Conservation (phyloP, 92 coral and sea anemone genomes). For the Actinostola sp. region DNA sequence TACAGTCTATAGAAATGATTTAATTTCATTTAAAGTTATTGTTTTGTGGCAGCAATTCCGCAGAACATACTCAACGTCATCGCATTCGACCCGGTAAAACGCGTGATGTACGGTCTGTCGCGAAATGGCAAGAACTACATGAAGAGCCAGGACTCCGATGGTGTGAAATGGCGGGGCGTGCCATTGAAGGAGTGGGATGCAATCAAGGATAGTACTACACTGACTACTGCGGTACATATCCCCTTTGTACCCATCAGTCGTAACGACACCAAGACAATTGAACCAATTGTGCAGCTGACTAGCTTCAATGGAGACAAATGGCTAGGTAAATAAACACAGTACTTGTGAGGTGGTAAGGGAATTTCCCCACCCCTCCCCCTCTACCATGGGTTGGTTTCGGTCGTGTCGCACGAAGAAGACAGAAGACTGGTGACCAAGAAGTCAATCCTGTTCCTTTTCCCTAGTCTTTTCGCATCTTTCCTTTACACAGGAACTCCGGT, state of each 20-base stretch:
- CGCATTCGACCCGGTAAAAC: conserved; percentile 21
- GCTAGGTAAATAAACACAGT: conserved; percentile 18
- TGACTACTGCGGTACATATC: conserved; percentile 13
- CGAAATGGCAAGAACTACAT: conserved; percentile 18
- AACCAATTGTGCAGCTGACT: conserved; percentile 26
- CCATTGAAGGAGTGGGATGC: conserved; percentile 6
- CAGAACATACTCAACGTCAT: conserved; percentile 13
- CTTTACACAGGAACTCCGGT: no score
- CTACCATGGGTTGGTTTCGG: no score
- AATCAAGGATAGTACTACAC: neutral
- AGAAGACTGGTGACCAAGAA: no score
- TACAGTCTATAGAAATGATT: neutral
- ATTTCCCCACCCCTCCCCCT: neutral
- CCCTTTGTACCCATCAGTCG: conserved; percentile 38
- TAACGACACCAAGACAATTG: conserved; percentile 4
- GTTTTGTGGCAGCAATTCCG: conserved; percentile 17
- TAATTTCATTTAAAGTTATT: neutral
- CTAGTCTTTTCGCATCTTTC: no score
- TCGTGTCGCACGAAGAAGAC: neutral
- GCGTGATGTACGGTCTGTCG: conserved; percentile 17
- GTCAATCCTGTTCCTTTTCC: no score
- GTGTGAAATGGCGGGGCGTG: conserved; percentile 25
- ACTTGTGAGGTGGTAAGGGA: neutral
- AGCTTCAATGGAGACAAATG: conserved; percentile 11
- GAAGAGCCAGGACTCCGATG: conserved; percentile 13